These are phyloP conservation scores for Erethizon dorsatum DNA, from an alignment of 2,797 vertebrate genomes.

Conservation along the genomic window DNA sequence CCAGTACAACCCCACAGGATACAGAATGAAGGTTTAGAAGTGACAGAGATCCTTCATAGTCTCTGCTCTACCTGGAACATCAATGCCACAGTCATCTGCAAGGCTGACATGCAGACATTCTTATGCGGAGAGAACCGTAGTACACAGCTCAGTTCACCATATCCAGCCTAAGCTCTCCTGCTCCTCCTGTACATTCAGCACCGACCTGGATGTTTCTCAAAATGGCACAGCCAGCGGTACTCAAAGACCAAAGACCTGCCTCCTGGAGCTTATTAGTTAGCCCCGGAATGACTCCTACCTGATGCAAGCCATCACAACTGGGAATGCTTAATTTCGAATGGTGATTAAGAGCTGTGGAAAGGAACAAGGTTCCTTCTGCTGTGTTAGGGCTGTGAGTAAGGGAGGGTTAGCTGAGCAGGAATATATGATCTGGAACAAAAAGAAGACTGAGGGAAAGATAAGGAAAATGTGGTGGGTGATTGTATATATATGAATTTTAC, in stretches of 20 bases:
- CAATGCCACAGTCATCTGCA: rapidly evolving
- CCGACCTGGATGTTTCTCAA: neutral
- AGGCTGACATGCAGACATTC: rapidly evolving
- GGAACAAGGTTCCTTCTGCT: neutral
- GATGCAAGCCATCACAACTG: neutral
- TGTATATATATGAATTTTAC: neutral
- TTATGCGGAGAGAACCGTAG: rapidly evolving
- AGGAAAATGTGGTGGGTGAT: neutral
- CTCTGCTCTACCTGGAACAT: neutral
- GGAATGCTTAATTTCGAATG: rapidly evolving
- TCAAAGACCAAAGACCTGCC: neutral
- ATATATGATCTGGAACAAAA: neutral
- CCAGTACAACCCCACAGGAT: neutral
- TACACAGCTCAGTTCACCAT: rapidly evolving
- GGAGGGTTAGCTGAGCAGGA: no score
- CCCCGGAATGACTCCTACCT: neutral
- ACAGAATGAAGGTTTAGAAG: neutral
- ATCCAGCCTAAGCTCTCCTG: neutral
- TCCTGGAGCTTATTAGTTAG: neutral
- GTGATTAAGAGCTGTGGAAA: neutral
- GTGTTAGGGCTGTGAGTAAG: neutral
- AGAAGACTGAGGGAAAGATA: neutral
- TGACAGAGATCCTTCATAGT: neutral
- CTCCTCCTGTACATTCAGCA: neutral
- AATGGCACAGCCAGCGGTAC: neutral